Evolutionary conservation across 2,888 invertebrate genomes (phyloP).

Genomic region (Calameuta pallipes): DNA sequence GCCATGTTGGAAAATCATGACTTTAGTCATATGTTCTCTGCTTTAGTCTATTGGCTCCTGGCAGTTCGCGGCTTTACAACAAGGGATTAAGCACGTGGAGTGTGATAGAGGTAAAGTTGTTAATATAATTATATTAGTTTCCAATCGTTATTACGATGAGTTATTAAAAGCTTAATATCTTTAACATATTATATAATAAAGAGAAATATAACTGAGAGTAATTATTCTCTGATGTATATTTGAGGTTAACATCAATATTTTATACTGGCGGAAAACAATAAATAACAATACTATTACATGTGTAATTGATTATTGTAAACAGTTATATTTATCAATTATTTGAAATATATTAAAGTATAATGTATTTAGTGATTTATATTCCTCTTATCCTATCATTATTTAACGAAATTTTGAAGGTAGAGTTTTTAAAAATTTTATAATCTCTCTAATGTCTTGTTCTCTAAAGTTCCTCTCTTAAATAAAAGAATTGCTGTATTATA

Average conservation of each 20-base stretch:
- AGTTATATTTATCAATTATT: background rate
- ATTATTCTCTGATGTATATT: background rate
- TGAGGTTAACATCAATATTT: background rate
- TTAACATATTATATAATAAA: background rate
- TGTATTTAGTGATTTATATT: background rate
- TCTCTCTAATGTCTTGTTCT: background rate
- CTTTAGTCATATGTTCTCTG: no score
- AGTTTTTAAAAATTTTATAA: background rate
- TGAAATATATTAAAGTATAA: background rate
- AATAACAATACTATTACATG: conserved; percentile 5
- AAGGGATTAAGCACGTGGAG: background rate
- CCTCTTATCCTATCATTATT: background rate
- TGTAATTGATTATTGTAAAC: background rate
- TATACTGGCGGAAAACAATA: conserved; percentile 14
- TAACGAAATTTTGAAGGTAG: background rate
- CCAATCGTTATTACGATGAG: background rate
- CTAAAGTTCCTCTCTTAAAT: background rate
- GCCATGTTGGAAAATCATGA: conserved; percentile 11
- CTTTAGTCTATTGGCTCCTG: conserved; percentile 36
- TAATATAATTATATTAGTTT: background rate
- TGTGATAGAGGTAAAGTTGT: background rate
- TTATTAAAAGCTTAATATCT: background rate
- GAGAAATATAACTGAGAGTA: background rate
- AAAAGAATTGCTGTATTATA: no score
- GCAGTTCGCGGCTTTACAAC: background rate